These are phyloP conservation scores for Cebuella pygmaea DNA, from an alignment of 2,797 vertebrate species.

Conservation along the genomic window DNA sequence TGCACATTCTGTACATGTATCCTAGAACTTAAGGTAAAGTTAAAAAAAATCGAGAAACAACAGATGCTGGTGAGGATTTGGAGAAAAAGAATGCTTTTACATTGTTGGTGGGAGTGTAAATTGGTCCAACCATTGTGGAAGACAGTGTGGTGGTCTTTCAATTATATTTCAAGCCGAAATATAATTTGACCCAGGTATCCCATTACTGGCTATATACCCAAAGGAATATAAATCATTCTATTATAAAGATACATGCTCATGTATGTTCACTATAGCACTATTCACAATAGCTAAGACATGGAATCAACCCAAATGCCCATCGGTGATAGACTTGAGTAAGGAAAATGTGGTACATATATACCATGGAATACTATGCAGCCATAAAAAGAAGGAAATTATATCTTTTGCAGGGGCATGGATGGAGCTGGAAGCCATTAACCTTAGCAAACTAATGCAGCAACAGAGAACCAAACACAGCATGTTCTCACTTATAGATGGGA, in stretches of 20 bases:
- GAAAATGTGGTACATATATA: not conserved
- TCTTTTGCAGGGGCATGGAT: not conserved
- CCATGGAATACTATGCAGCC: not conserved
- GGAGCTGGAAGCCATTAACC: not conserved
- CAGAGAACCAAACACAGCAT: not conserved
- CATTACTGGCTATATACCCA: not conserved
- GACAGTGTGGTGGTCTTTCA: not conserved
- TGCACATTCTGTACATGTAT: not conserved
- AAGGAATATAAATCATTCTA: not conserved
- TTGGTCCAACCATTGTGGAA: not conserved
- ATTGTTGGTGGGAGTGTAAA: not conserved
- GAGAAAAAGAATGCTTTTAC: not conserved
- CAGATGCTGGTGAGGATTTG: not conserved
- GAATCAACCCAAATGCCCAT: not conserved
- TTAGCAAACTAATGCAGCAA: not conserved
- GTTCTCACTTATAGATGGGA: not conserved
- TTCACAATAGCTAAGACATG: not conserved
- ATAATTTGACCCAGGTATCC: not conserved
- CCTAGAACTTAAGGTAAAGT: not conserved
- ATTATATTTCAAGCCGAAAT: not conserved
- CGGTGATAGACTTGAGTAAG: not conserved
- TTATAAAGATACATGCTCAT: not conserved
- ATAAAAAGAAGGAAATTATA: not conserved
- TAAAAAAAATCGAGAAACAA: not conserved
- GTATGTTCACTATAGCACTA: not conserved